These are phyloP conservation scores for Saguinus midas DNA, from an alignment of 2,113 vertebrate genomes.

Conservation along the genomic window DNA sequence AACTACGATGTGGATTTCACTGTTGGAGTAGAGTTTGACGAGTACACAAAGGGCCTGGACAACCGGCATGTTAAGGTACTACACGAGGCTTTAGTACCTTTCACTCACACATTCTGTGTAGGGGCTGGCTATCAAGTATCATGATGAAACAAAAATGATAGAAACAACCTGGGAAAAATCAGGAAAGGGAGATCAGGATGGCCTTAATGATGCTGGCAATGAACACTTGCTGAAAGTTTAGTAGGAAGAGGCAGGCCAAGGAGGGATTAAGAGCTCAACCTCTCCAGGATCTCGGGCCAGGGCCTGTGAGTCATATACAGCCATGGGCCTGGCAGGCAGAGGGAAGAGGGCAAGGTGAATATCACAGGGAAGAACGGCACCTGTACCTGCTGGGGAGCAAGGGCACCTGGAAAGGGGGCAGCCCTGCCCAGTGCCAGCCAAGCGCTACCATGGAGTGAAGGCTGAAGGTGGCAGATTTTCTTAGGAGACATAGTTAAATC, in stretches of 20 bases:
- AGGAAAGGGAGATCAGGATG: not conserved
- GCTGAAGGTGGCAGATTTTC: not conserved
- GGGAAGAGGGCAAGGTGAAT: not conserved
- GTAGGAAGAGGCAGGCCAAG: not conserved
- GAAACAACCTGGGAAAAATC: not conserved
- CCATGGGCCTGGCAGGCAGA: not conserved
- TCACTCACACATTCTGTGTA: not conserved
- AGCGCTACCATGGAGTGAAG: not conserved
- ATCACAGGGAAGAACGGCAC: rapidly evolving
- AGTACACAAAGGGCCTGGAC: constrained; percentile 93
- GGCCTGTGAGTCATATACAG: too few relatives aligned
- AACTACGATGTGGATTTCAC: constrained; percentile 94
- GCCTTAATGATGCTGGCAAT: not conserved
- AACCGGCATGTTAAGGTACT: constrained; percentile 89
- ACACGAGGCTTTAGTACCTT: not conserved
- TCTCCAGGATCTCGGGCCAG: not conserved
- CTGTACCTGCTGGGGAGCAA: not conserved
- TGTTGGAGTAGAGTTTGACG: constrained; percentile 94
- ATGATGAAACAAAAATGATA: not conserved
- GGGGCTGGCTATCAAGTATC: not conserved
- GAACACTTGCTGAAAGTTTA: not conserved
- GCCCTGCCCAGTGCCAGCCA: not conserved
- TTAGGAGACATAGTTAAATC: not conserved
- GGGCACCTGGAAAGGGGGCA: not conserved
- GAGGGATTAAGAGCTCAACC: not conserved